Evolutionary conservation across 1,140 invertebrate genomes (phyloP), one percentile per base, ranked within the genome.

Genomic region (Battus philenor): DNA sequence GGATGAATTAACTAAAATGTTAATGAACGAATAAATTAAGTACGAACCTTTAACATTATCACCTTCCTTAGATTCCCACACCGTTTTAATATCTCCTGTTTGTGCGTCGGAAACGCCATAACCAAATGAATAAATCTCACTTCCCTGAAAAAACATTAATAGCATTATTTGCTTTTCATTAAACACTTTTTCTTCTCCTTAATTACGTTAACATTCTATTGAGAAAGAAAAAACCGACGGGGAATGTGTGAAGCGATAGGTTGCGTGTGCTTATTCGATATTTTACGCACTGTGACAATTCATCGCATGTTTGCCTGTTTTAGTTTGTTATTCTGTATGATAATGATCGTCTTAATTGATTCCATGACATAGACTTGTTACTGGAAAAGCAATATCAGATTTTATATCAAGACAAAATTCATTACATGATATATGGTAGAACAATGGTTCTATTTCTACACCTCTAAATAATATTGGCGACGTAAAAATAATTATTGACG

Each of bases 21-120:
- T 24, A 29, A 29, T 24, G 2, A 7, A 10, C 4, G 10, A 24
- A 44, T 32, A 33, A 8, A 20, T 5, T 38, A 22, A 43, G 11
- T 16, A 17, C n/a, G 44, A 53, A 84, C 89, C 89, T 76, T 88
- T 86, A 10, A 90, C 86, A 51, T 84, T 86, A 51, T 89, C 88
- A 53, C 89, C 88, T 58, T 89, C 84, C 43, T 90, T 86, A n/a
- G 87, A 82, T 70, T 92, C 90, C 68, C 89, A 89, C 33, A 91
- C 90, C 16, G 87, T 87, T 63, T 91, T 91, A 0, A 89, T 79
- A 54, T 91, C 90, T 3, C 90, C 90, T 30, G 90, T 91, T 47
- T 77, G 73, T 4, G 65, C 74, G 61, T 89, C 87, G 41, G 83
- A 72, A 44, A 86, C 81, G 26, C 88, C 88, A 54, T 89, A 89